Evolutionary conservation across 2,113 vertebrate genomes (phyloP).

Genomic region (Psittacus erithacus): DNA sequence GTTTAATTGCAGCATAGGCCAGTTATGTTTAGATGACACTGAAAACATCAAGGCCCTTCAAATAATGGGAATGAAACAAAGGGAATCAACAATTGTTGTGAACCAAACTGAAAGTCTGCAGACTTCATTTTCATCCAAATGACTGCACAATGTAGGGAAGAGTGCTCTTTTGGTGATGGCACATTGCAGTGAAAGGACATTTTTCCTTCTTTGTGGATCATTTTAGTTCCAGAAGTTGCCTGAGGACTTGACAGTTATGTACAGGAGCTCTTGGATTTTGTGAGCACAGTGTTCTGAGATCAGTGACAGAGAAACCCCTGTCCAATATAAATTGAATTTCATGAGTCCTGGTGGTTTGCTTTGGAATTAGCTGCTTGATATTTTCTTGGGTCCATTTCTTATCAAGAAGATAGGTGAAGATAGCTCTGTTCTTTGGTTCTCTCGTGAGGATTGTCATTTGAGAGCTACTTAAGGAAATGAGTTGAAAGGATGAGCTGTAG

Average conservation of each 20-base stretch:
- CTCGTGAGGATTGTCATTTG: not conserved
- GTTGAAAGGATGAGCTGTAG: not conserved
- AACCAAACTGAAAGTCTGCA: not conserved
- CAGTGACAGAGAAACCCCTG: not conserved
- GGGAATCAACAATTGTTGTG: not conserved
- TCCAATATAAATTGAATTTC: not conserved
- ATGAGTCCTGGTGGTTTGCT: not conserved
- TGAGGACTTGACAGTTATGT: not conserved
- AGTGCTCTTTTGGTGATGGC: not conserved
- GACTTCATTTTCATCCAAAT: not conserved
- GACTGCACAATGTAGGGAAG: not conserved
- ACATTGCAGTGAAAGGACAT: not conserved
- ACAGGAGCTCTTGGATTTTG: not conserved
- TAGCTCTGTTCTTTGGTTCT: not conserved
- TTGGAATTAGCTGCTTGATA: not conserved
- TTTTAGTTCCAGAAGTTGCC: not conserved
- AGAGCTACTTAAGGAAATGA: not conserved
- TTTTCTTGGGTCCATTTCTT: not conserved
- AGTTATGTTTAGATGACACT: conserved; percentile 12
- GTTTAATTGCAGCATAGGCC: conserved; percentile 33
- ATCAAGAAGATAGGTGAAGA: not conserved
- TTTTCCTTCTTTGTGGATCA: not conserved
- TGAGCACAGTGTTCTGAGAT: not conserved
- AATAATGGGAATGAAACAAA: conserved; percentile 20
- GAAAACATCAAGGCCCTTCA: conserved; percentile 23